Percentiles rank a stretch among this genome's conserved stretches.
These are phyloP conservation scores for Opisthograptis luteolata DNA, from an alignment of 2,888 invertebrate species.

Conservation along the genomic window DNA sequence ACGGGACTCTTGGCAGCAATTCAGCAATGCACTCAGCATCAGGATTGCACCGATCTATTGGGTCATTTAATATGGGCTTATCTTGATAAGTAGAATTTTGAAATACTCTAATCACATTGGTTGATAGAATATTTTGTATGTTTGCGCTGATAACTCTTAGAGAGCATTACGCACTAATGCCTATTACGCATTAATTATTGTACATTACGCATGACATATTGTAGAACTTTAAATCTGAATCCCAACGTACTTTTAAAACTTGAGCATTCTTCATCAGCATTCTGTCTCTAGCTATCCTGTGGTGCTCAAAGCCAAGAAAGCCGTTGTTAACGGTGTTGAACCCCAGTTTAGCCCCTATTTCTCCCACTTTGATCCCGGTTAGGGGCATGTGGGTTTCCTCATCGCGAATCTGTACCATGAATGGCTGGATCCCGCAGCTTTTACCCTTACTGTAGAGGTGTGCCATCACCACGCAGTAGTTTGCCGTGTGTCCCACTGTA, in stretches of 20 bases:
- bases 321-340: conserved; percentile 97
- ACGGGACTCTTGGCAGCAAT: too few species aligned
- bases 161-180: too few species aligned
- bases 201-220: not conserved
- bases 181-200: too few species aligned
- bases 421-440: conserved; percentile 94
- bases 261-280: conserved; percentile 98
- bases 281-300: conserved; percentile 92
- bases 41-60: too few species aligned
- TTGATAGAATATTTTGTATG: too few species aligned
- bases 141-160: too few species aligned
- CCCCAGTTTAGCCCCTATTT: conserved; percentile 96
- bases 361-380: conserved; percentile 94
- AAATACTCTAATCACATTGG: too few species aligned
- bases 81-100: too few species aligned
- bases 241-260: conserved; percentile 85
- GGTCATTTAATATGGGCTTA: too few species aligned
- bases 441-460: conserved; percentile 93
- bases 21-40: too few species aligned
- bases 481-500: conserved; percentile 96
- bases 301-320: conserved; percentile 93
- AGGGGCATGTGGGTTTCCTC: conserved; percentile 94
- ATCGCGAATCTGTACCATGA: conserved; percentile 95
- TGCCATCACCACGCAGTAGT: conserved; percentile 95
- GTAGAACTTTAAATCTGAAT: too few species aligned